Percentiles rank a stretch among this genome's conserved stretches.
Evolutionary conservation across 2,888 invertebrate species (phyloP).

Genomic region (Lasiommata megera): DNA sequence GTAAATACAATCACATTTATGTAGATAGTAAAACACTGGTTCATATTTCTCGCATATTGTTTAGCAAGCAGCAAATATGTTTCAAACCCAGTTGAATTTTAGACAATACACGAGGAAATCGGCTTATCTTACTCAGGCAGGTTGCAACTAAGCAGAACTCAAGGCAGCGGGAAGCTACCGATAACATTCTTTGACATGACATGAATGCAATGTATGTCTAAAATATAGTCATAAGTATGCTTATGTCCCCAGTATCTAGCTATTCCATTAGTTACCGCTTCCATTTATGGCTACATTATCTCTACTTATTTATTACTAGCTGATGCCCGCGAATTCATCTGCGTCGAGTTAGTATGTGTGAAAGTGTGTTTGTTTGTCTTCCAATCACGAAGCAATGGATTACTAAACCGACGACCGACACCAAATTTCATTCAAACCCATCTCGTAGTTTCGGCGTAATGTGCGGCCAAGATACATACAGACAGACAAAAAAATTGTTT

Average conservation of each 20-base stretch:
- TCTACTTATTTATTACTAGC: background rate
- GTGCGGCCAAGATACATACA: too few relatives aligned
- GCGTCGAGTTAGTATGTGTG: too few relatives aligned
- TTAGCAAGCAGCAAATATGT: constrained; percentile 24
- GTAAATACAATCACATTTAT: too few relatives aligned
- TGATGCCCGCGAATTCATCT: too few relatives aligned
- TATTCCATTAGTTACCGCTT: background rate
- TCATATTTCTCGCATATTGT: background rate
- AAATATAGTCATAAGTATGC: background rate
- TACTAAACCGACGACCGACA: too few relatives aligned
- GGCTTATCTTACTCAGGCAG: constrained; percentile 58
- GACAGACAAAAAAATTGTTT: too few relatives aligned
- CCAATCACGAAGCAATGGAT: too few relatives aligned
- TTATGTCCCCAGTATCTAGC: background rate
- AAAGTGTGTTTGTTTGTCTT: too few relatives aligned
- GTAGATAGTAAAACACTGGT: too few relatives aligned
- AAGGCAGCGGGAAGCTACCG: constrained; percentile 20
- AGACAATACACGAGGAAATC: constrained; percentile 53
- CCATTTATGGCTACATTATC: background rate
- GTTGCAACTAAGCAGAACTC: constrained; percentile 32
- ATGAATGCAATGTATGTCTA: constrained; percentile 14
- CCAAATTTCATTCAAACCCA: too few relatives aligned
- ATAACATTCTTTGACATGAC: constrained; percentile 24
- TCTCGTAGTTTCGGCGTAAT: too few relatives aligned
- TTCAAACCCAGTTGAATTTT: constrained; percentile 50